Evolutionary conservation across 2,888 invertebrate genomes (phyloP), one percentile per base, ranked within the genome.

Genomic region (Hoplodrina ambigua): DNA sequence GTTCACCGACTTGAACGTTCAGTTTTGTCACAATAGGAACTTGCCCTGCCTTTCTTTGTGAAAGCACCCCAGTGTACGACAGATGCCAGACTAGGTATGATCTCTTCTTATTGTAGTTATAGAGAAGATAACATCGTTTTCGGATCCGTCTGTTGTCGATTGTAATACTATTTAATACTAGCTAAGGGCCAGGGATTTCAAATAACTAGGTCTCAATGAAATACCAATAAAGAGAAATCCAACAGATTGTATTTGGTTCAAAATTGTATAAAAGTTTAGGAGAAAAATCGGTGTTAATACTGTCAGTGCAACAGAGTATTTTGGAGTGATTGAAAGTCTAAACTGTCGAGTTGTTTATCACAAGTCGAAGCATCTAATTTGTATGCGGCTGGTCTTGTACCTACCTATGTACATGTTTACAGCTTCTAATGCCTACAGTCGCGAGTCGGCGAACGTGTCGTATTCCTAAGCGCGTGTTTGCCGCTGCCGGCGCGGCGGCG

Each of bases 401-500:
- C 49, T 72, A 76, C 30, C n/a, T 71, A 66, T 25, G 33, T 55
- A 57, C 20, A 33, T 74, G 57, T 67, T 75, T 67, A 76, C 66
- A 57, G 64, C 65, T 64, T 59, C 57, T 77, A 78, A 80, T 78
- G 77, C 77, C 57, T 80, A 77, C 33, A 60, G 63, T 30, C 66
- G 58, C 75, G 52, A 77, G 81, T 41, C 70, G 55, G 70, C 41
- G 59, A 62, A 64, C 78, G 81, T 78, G 71, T 77, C 72, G 70
- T 74, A 64, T 76, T 77, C 68, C 55, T 80, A 71, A 71, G 60
- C 68, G 68, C 61, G 57, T 78, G 37, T 41, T 54, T 72, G 69
- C 50, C 56, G 33, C 37, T 70, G 72, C 44, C 57, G 56, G 19
- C 55, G 56, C 56, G 62, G 41, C 61, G 58, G 11, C 53, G 58